Conservation (phyloP, 2,113 vertebrate species). For the Clarias macrocephalus region DNA sequence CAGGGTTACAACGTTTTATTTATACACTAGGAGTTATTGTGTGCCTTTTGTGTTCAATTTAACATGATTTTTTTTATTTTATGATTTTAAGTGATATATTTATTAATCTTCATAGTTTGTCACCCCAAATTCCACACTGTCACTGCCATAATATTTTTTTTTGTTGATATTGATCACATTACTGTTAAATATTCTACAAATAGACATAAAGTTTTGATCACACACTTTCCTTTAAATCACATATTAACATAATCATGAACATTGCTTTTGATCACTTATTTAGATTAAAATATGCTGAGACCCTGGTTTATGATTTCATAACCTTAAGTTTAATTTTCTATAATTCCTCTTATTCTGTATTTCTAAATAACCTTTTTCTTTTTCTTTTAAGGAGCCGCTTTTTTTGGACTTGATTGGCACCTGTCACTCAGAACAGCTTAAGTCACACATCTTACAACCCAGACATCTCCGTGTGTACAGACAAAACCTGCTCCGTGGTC, state of each 20-base stretch:
- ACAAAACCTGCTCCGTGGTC: constrained; percentile 70
- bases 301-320: neutral
- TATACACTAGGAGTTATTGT: neutral
- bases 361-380: neutral
- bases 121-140: too few relatives aligned
- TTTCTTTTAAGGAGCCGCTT: constrained; percentile 76
- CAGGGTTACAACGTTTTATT: neutral
- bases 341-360: neutral
- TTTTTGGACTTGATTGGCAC: constrained; percentile 89
- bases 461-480: constrained; percentile 77
- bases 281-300: too few relatives aligned
- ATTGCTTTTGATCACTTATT: too few relatives aligned
- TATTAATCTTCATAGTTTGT: too few relatives aligned
- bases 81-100: too few relatives aligned
- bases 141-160: neutral
- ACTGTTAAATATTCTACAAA: neutral
- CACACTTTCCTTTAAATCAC: neutral
- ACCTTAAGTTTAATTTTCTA: neutral
- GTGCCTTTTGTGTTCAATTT: too few relatives aligned
- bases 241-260: neutral
- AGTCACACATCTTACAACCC: constrained; percentile 75
- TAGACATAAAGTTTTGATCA: neutral
- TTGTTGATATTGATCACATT: neutral
- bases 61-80: too few relatives aligned
- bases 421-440: constrained; percentile 80